Evolutionary conservation across 2,888 invertebrate species (phyloP), one percentile per base, ranked within the genome.

Genomic region (Rotaria socialis): DNA sequence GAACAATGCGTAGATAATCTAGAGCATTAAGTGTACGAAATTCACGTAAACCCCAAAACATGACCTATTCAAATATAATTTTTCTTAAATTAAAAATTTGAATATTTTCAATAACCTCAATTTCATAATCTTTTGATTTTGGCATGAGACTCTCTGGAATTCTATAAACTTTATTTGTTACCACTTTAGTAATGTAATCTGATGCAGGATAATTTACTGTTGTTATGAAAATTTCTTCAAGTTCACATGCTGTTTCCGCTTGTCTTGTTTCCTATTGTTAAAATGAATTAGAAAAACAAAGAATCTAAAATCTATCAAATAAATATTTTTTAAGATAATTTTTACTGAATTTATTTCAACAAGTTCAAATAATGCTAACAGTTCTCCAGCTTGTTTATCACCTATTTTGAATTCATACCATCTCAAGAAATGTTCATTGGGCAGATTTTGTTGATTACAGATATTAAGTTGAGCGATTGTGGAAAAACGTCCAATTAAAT

Each of bases 381-480:
- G 92, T 90, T 96, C 96, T 0, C 96, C 96, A 4, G 96, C 96
- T 88, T 93, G 93, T 88, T 95, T 94, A 7, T 93, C 93, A 0
- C 96, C 96, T 85, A 96, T 92, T 35, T 93, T 93, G 75, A 96
- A 93, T 88, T 95, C 94, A 91, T 94, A 94, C 96, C 96, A 96
- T 91, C 96, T 5, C 19, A 67, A 67, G 35, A 35, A 35, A 41
- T 3, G 35, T 41, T 35, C 6, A 1, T 19, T 1, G 2, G 35
- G 7, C 0, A 14, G 1, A 67, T 67, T 14, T 16, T 67, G 5
- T 67, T 35, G 7, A 7, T 67, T 14, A 35, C 11, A 14, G 7
- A 35, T 1, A 67, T 67, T 14, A 67, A 67, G 67, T 35, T 67
- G 35, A 67, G 67, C 67, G 35, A 35, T 67, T 27, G 67, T 41